Base-by-base conservation (phyloP, 2,888 invertebrate species). In the Drosophila anceps region DNA sequence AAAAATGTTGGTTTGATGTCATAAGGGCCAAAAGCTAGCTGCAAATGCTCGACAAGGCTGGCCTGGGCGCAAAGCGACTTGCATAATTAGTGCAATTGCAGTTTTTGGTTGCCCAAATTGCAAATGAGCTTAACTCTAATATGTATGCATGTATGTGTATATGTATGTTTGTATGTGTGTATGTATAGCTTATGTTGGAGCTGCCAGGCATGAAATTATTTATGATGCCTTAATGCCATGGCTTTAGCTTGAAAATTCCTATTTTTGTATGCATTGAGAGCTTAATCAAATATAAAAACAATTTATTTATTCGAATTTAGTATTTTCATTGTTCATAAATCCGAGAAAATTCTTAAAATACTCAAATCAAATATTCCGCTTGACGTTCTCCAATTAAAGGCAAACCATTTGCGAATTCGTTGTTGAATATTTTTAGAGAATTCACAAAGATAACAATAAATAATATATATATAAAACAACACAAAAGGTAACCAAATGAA, bases 41-140 rank as follows among this genome's bases (percentile, higher is more conserved):
- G 41, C 43, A 29, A 61, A 73, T 61, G 20, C 27, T 10, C 48
- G 33, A 51, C 51, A 20, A 13, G 15, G 33, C 41, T 18, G 15
- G 12, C 27, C 9, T 9, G 41, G 44, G 13, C 18, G 20, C 15
- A 13, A 13, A 13, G 15, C 29, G 44, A 24, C 53, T 13, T 61
- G 74, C 73, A 79, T 88, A 84, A 88, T 84, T 88, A 85, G 73
- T 66, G 69, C 66, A 69, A 72, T 76, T 70, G 74, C 63, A 58
- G 53, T 50, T 65, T 71, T 69, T 61, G 43, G 51, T 41, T 31
- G 58, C 35, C 33, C 65, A 55, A 82, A 84, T 76, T 70, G 74
- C 71, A 82, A 84, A 87, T 76, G 67, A 65, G 51, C 27, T 35
- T 24, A 69, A 61, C 41, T 69, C 46, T 54, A 55, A 12, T 31